Evolutionary conservation across 2,888 invertebrate genomes (phyloP).

Genomic region (Podabrus alpinus): DNA sequence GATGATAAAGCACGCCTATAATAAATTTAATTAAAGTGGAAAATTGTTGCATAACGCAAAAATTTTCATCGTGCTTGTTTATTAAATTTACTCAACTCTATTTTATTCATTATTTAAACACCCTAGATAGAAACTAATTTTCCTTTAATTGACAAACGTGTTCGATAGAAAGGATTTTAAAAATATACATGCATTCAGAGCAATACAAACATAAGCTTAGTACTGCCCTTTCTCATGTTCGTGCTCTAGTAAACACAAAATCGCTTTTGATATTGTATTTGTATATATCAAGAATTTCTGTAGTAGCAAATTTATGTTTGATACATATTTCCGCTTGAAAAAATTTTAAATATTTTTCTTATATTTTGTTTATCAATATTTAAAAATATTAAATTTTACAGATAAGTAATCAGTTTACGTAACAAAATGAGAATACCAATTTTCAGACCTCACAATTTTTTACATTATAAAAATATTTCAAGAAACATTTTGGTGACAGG

Average conservation of each 20-base stretch:
- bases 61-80: not conserved
- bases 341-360: not conserved
- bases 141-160: not conserved
- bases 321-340: slow-evolving; percentile 25
- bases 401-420: not conserved
- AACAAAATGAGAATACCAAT: not conserved
- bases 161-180: not conserved
- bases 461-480: not conserved
- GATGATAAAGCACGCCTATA: not conserved
- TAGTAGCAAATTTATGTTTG: slow-evolving; percentile 29
- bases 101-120: not conserved
- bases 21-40: not conserved
- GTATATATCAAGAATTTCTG: slow-evolving; percentile 29
- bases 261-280: slow-evolving; percentile 27
- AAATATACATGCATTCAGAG: slow-evolving; percentile 7
- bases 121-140: not conserved
- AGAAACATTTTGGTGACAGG: not conserved
- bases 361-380: slow-evolving; percentile 5
- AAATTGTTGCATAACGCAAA: not conserved
- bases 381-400: slow-evolving; percentile 28
- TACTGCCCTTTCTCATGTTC: slow-evolving; percentile 28
- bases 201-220: slow-evolving; percentile 23
- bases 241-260: slow-evolving; percentile 21
- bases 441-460: not conserved
- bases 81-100: not conserved